A percentile compares a stretch with the other conserved stretches of the same genome.
Conservation (phyloP, 2,797 vertebrate species). For the Hydrophis major region DNA sequence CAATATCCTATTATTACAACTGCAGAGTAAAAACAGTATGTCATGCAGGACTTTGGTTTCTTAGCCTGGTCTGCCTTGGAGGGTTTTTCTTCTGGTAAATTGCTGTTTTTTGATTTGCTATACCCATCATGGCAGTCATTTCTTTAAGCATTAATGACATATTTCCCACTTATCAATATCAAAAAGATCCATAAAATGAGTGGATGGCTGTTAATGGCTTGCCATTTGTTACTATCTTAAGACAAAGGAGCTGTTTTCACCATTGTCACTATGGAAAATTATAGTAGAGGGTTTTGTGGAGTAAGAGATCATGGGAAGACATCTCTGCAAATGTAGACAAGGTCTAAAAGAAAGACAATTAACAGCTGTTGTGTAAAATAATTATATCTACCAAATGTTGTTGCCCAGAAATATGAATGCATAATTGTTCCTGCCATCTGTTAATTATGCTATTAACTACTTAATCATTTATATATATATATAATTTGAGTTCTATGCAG, state of each 20-base stretch:
- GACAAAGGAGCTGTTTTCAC: conserved; percentile 28
- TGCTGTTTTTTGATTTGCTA: background rate
- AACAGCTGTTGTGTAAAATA: conserved; percentile 81
- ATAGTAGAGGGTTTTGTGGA: conserved; percentile 27
- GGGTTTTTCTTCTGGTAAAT: background rate
- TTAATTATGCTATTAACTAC: conserved; percentile 75
- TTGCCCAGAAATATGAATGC: conserved; percentile 73
- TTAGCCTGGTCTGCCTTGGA: background rate
- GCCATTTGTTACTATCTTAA: conserved; percentile 58
- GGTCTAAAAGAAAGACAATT: conserved; percentile 67
- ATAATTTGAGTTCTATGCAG: conserved; percentile 61
- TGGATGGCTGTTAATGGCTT: conserved; percentile 60
- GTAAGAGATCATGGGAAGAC: conserved; percentile 39
- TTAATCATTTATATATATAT: conserved; percentile 70
- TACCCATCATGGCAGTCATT: background rate
- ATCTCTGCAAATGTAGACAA: conserved; percentile 41
- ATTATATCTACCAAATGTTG: conserved; percentile 78
- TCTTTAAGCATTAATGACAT: background rate
- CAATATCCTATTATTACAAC: background rate
- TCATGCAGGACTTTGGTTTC: background rate
- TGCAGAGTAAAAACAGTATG: background rate
- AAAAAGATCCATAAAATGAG: conserved; percentile 1
- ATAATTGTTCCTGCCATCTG: conserved; percentile 77
- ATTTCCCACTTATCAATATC: conserved; percentile 6
- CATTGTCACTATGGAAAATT: conserved; percentile 57